These are phyloP conservation scores for Blera fallax DNA, from an alignment of 2,888 invertebrate species.

Conservation along the genomic window DNA sequence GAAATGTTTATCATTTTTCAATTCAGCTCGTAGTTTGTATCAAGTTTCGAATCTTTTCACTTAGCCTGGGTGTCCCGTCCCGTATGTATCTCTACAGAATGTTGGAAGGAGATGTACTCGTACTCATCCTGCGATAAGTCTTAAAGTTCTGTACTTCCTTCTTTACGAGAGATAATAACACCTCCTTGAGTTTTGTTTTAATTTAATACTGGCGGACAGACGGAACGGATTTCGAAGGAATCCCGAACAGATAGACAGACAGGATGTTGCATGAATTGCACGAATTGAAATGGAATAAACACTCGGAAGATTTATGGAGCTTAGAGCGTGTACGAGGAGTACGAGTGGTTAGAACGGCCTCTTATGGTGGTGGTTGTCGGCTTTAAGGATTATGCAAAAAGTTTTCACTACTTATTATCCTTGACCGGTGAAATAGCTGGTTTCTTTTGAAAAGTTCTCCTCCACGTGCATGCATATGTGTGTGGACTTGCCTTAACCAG, in stretches of 20 bases:
- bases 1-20: conserved; percentile 67
- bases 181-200: conserved; percentile 68
- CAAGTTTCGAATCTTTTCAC: conserved; percentile 58
- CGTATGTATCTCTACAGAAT: neutral
- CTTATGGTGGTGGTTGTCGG: conserved; percentile 42
- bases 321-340: conserved; percentile 13
- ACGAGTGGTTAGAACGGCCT: conserved; percentile 30
- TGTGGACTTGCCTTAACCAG: neutral
- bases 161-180: conserved; percentile 63
- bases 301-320: conserved; percentile 66
- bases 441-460: conserved; percentile 14
- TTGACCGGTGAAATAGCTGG: conserved; percentile 55
- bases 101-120: neutral
- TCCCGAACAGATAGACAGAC: conserved; percentile 45
- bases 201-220: conserved; percentile 53
- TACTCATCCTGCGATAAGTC: conserved; percentile 46
- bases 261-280: conserved; percentile 70
- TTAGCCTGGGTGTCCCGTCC: conserved; percentile 11
- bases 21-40: conserved; percentile 40
- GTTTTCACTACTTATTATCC: conserved; percentile 66
- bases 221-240: conserved; percentile 6
- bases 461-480: neutral
- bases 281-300: conserved; percentile 71
- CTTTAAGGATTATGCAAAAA: conserved; percentile 65
- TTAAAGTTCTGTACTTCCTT: conserved; percentile 30